These are phyloP conservation scores for Montipora efflorescens DNA, from an alignment of 64 coral and sea anemone species.

Conservation along the genomic window DNA sequence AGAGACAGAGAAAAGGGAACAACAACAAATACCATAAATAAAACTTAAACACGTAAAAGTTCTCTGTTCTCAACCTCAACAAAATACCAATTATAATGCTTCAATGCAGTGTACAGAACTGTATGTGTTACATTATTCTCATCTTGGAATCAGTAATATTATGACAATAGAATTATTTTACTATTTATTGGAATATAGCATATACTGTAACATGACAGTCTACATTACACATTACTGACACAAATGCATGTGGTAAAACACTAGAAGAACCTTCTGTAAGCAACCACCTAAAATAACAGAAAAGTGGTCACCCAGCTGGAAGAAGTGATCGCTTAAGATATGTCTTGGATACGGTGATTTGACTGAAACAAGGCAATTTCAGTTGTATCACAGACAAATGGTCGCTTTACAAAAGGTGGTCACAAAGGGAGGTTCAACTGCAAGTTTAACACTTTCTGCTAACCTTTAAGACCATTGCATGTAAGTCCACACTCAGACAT, in stretches of 20 bases:
- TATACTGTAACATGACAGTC: slow-evolving; percentile 7
- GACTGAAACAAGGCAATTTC: slow-evolving; percentile 12
- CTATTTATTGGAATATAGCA: background rate
- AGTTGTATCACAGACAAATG: background rate
- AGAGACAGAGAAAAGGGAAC: too few species aligned
- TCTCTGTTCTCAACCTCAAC: too few species aligned
- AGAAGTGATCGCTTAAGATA: background rate
- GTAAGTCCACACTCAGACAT: background rate
- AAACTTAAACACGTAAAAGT: too few species aligned
- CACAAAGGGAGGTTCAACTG: slow-evolving; percentile 12
- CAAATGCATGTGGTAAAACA: slow-evolving; percentile 24
- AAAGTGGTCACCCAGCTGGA: too few species aligned
- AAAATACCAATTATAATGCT: too few species aligned
- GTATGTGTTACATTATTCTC: too few species aligned
- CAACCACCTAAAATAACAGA: background rate
- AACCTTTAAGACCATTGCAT: slow-evolving; percentile 3
- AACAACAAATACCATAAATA: too few species aligned
- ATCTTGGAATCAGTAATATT: too few species aligned
- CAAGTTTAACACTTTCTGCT: background rate
- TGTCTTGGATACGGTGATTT: background rate
- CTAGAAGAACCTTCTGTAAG: background rate
- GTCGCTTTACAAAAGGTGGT: slow-evolving; percentile 9
- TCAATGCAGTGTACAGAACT: too few species aligned
- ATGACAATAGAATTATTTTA: too few species aligned
- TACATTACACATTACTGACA: slow-evolving; percentile 13